Conservation (phyloP, 2,888 invertebrate species). For the Falcaria lacertinaria region DNA sequence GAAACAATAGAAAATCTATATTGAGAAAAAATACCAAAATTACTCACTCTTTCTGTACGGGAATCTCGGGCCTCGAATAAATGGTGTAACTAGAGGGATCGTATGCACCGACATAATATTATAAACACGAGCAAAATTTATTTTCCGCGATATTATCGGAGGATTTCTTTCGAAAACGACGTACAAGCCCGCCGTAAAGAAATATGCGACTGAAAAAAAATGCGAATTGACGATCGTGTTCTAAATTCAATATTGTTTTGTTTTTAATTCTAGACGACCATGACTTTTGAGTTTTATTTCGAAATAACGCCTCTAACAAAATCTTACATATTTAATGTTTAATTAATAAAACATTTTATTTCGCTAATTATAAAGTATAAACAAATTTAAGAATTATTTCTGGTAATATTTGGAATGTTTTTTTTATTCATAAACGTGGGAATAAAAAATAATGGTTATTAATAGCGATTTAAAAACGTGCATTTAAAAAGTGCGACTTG, state of each 20-base stretch:
- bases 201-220: slow-evolving; percentile 54
- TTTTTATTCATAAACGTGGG: too few relatives aligned
- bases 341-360: too few relatives aligned
- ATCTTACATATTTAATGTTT: too few relatives aligned
- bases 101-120: slow-evolving; percentile 75
- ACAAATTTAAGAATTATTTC: too few relatives aligned
- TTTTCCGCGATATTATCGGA: slow-evolving; percentile 23
- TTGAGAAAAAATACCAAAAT: neutral
- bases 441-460: too few relatives aligned
- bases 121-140: slow-evolving; percentile 23
- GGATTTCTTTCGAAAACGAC: slow-evolving; percentile 33
- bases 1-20: slow-evolving; percentile 7
- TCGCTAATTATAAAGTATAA: too few relatives aligned
- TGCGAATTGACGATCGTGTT: slow-evolving; percentile 50
- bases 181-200: slow-evolving; percentile 39
- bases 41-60: slow-evolving; percentile 75
- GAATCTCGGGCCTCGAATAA: slow-evolving; percentile 74
- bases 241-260: slow-evolving; percentile 42
- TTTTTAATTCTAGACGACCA: slow-evolving; percentile 38
- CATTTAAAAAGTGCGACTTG: too few relatives aligned
- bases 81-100: slow-evolving; percentile 69
- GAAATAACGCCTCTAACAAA: neutral
- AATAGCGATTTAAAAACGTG: too few relatives aligned
- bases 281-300: slow-evolving; percentile 20
- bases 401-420: too few relatives aligned